Evolutionary conservation across 2,797 vertebrate genomes (phyloP).

Genomic region (Pogonophryne albipinna): DNA sequence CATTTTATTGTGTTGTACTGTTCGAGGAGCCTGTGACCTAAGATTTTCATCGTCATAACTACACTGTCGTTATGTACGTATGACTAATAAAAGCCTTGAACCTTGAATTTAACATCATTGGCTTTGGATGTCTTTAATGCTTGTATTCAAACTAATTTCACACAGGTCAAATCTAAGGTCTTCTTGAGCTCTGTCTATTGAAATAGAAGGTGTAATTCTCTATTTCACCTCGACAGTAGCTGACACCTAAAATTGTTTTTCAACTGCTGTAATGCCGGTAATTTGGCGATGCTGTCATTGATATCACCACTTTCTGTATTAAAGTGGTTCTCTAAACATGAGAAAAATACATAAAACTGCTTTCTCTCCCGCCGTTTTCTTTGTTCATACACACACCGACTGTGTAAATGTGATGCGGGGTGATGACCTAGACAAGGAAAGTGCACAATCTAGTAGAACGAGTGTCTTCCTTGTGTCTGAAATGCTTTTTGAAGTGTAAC

Average conservation of each 20-base stretch:
- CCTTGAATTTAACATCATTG: not conserved
- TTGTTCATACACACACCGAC: constrained; percentile 17
- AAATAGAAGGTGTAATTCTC: not conserved
- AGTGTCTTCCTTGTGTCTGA: not conserved
- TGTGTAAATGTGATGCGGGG: constrained; percentile 16
- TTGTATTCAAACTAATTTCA: not conserved
- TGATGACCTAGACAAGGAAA: constrained; percentile 3
- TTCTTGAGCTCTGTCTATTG: not conserved
- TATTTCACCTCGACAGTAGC: not conserved
- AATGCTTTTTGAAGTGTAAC: constrained; percentile 6
- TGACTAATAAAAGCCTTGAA: no score
- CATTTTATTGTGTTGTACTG: not conserved
- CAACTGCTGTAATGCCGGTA: not conserved
- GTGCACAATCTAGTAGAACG: not conserved
- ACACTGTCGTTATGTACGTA: no score
- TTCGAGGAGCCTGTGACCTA: no score
- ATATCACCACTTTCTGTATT: not conserved
- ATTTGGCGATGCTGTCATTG: not conserved
- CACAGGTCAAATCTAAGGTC: not conserved
- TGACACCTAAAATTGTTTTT: not conserved
- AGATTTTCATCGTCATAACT: no score
- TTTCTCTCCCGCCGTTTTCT: not conserved
- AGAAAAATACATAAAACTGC: not conserved
- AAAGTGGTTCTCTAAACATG: not conserved
- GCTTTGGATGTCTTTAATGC: not conserved